These are phyloP conservation scores for Bibio marci DNA, from an alignment of 2,888 invertebrate species.

Conservation along the genomic window DNA sequence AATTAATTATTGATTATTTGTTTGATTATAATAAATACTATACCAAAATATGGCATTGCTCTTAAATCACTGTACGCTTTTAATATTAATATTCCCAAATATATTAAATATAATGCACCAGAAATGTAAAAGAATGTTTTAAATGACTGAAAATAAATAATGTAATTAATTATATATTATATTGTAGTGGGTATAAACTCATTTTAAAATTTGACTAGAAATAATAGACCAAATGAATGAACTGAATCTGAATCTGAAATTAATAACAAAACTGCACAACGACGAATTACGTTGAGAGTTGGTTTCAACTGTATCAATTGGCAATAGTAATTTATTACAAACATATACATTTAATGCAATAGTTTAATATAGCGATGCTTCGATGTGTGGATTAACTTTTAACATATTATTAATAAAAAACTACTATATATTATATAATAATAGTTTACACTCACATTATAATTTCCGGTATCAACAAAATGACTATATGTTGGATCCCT, in stretches of 20 bases:
- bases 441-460: conserved; percentile 54
- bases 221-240: too few relatives aligned
- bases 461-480: conserved; percentile 64
- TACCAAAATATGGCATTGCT: conserved; percentile 96
- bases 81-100: conserved; percentile 65
- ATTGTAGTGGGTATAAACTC: too few relatives aligned
- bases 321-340: too few relatives aligned
- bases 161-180: too few relatives aligned
- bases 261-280: too few relatives aligned
- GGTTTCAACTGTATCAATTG: too few relatives aligned
- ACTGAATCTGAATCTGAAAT: too few relatives aligned
- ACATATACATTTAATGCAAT: too few relatives aligned
- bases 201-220: too few relatives aligned
- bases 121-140: conserved; percentile 82
- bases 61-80: conserved; percentile 86
- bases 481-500: conserved; percentile 89
- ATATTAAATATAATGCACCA: conserved; percentile 68
- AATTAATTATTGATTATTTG: neutral
- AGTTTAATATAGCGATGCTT: neutral
- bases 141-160: conserved; percentile 46
- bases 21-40: conserved; percentile 23
- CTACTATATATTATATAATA: conserved; percentile 3
- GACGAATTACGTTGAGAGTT: too few relatives aligned
- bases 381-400: neutral
- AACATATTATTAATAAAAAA: too few relatives aligned